phyloP scores from a whole-genome alignment of 2,113 vertebrate species.

The Hyla sarda region DNA sequence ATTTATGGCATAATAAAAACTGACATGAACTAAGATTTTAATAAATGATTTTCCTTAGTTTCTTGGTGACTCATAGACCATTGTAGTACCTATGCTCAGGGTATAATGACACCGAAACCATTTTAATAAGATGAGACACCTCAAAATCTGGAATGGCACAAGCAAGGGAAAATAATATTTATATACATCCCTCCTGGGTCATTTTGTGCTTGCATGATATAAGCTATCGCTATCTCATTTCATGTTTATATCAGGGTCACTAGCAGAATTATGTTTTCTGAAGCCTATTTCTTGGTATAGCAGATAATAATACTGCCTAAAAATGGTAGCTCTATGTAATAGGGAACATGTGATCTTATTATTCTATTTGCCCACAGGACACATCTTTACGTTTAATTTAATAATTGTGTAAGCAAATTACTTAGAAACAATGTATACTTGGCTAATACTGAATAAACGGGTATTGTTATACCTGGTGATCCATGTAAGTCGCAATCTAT shows the following conservation, averaged over 20 bases:
- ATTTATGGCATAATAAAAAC: constrained; percentile 24
- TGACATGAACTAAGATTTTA: constrained; percentile 40
- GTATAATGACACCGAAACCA: constrained; percentile 19
- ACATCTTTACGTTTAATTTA: constrained; percentile 8
- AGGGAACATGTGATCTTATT: constrained; percentile 3
- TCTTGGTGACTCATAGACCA: constrained; percentile 29
- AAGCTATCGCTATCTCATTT: constrained; percentile 44
- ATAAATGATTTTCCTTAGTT: constrained; percentile 30
- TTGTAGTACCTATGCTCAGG: constrained; percentile 13
- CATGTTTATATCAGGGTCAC: constrained; percentile 36
- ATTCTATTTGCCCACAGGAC: constrained; percentile 14
- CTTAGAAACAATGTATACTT: neutral
- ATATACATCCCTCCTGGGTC: constrained; percentile 33
- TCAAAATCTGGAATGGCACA: constrained; percentile 22
- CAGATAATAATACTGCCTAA: neutral
- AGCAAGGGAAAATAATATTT: constrained; percentile 40
- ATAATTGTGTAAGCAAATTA: constrained; percentile 12
- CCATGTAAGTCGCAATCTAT: neutral
- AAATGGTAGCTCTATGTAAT: constrained; percentile 17
- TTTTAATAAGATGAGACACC: constrained; percentile 39
- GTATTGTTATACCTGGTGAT: neutral
- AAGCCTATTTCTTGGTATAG: constrained; percentile 13
- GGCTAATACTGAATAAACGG: neutral
- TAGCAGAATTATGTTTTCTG: constrained; percentile 28
- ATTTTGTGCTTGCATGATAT: constrained; percentile 39